Percentiles rank a stretch among this genome's conserved stretches.
phyloP scores from a whole-genome alignment of 1,140 invertebrate species.

The Panagrolaimus sp. region DNA sequence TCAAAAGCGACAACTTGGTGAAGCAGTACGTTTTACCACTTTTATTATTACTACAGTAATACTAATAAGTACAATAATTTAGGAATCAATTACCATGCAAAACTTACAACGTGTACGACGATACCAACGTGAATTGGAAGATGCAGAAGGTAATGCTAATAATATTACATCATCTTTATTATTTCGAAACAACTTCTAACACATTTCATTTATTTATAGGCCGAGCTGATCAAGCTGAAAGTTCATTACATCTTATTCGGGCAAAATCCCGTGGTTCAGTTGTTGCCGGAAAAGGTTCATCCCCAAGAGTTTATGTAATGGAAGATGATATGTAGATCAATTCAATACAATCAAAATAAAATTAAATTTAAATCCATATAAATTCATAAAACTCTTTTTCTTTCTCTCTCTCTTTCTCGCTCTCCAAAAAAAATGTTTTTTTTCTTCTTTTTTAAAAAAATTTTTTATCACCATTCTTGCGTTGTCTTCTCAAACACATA shows the following conservation, averaged over 20 bases:
- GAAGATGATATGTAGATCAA: conserved; percentile 25
- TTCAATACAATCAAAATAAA: too few relatives aligned
- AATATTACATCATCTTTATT: too few relatives aligned
- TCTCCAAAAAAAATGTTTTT: too few relatives aligned
- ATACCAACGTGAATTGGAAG: conserved; percentile 92
- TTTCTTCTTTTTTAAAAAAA: too few relatives aligned
- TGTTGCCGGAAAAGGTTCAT: conserved; percentile 45
- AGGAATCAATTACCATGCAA: conserved; percentile 87
- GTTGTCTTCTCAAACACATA: too few relatives aligned
- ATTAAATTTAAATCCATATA: too few relatives aligned
- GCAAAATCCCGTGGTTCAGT: conserved; percentile 73
- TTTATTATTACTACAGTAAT: neutral
- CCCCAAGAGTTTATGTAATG: conserved; percentile 48
- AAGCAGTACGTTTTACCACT: conserved; percentile 68
- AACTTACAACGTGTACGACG: conserved; percentile 86
- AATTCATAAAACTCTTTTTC: too few relatives aligned
- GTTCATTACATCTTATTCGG: conserved; percentile 82
- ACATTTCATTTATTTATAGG: conserved; percentile 56
- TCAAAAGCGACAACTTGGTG: conserved; percentile 88
- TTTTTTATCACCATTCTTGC: too few relatives aligned
- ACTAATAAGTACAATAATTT: conserved; percentile 56
- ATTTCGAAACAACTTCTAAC: too few relatives aligned
- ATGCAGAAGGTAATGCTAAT: conserved; percentile 69
- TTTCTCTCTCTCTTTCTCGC: too few relatives aligned
- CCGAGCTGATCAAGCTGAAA: conserved; percentile 85